Conservation (phyloP, 2,888 invertebrate species). For the Danaus chrysippus region DNA sequence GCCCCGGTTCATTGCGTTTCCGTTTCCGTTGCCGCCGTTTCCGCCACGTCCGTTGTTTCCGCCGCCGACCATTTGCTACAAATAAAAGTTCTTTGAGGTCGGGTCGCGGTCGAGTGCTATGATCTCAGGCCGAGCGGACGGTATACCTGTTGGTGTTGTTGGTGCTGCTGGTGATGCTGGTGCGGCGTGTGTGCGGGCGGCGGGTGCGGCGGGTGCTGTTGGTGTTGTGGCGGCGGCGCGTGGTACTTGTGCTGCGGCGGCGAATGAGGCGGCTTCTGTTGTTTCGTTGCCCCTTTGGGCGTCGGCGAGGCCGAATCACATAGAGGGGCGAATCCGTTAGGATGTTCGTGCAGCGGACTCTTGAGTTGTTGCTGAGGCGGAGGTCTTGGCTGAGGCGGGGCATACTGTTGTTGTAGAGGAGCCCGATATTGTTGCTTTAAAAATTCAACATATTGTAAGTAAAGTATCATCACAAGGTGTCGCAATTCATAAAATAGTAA, state of each 20-base stretch:
- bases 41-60: slow-evolving; percentile 59
- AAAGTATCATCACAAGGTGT: not conserved
- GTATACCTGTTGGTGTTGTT: slow-evolving; percentile 35
- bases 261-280: slow-evolving; percentile 68
- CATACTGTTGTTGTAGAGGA: slow-evolving; percentile 70
- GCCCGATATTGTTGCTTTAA: slow-evolving; percentile 65
- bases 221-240: slow-evolving; percentile 56
- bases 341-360: slow-evolving; percentile 77
- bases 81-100: slow-evolving; percentile 18
- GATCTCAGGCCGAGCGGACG: slow-evolving; percentile 25
- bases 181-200: slow-evolving; percentile 62
- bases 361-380: slow-evolving; percentile 72
- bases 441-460: not conserved
- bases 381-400: slow-evolving; percentile 58
- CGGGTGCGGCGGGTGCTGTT: slow-evolving; percentile 56
- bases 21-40: slow-evolving; percentile 49
- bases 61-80: slow-evolving; percentile 58
- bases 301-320: slow-evolving; percentile 79
- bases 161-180: slow-evolving; percentile 40
- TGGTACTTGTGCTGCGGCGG: slow-evolving; percentile 75
- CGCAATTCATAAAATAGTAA: no score
- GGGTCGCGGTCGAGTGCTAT: slow-evolving; percentile 21
- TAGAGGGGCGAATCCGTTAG: slow-evolving; percentile 78
- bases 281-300: slow-evolving; percentile 61
- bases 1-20: slow-evolving; percentile 48